A percentile compares a stretch with the other conserved stretches of the same genome.
phyloP scores from a whole-genome alignment of 2,797 vertebrate species.

The Pogoniulus pusillus region DNA sequence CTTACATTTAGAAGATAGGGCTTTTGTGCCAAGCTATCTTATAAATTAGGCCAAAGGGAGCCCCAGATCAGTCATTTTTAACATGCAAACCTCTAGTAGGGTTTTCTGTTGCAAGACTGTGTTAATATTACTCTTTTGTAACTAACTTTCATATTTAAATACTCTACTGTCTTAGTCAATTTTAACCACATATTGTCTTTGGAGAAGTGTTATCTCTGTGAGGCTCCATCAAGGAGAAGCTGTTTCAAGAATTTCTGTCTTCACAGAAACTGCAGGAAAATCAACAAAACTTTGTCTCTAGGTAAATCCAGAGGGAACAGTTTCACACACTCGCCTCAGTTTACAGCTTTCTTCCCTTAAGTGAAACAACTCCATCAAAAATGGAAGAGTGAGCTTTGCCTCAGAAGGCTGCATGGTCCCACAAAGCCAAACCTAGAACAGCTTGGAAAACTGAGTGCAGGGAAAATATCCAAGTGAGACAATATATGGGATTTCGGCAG shows the following conservation, averaged over 20 bases:
- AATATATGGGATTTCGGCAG: not conserved
- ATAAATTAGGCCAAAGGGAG: not conserved
- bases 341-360: not conserved
- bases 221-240: not conserved
- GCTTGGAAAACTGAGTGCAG: not conserved
- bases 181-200: not conserved
- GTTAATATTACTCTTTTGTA: not conserved
- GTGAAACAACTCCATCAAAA: slow-evolving; percentile 8
- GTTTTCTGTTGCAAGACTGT: not conserved
- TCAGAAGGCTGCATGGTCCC: not conserved
- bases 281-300: not conserved
- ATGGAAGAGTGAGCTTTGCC: not conserved
- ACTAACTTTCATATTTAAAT: not conserved
- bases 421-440: slow-evolving; percentile 37
- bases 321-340: not conserved
- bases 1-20: not conserved
- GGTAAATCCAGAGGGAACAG: not conserved
- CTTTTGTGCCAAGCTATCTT: not conserved
- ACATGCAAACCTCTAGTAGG: not conserved
- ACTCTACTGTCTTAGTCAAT: not conserved
- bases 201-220: not conserved
- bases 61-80: not conserved
- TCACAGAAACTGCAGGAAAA: not conserved
- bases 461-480: slow-evolving; percentile 20
- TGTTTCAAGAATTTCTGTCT: not conserved